A percentile compares a stretch with the other conserved stretches of the same genome.
Conservation (phyloP, 2,797 vertebrate genomes). For the Macrochelys suwanniensis region DNA sequence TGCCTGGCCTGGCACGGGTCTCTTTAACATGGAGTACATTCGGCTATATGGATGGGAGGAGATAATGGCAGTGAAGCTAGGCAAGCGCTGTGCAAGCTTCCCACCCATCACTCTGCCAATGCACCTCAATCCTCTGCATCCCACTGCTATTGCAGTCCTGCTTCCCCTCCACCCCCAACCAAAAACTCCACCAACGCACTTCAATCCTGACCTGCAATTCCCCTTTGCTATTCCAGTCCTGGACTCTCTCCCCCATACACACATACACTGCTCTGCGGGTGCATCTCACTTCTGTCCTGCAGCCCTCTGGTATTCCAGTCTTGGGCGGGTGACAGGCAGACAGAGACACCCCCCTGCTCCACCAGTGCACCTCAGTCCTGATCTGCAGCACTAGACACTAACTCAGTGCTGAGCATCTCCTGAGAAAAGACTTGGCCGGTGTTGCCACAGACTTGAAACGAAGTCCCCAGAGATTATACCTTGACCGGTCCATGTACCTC, state of each 20-base stretch:
- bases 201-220: neutral
- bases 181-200: neutral
- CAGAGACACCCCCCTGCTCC: fast-evolving
- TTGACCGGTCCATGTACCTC: neutral
- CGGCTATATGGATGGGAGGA: neutral
- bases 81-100: fast-evolving
- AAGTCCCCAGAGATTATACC: neutral
- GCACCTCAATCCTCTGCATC: neutral
- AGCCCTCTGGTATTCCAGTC: neutral
- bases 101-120: neutral
- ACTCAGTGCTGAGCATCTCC: neutral
- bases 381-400: fast-evolving
- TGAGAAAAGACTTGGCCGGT: neutral
- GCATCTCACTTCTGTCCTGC: neutral
- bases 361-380: fast-evolving
- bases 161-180: too few species aligned
- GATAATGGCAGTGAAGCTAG: fast-evolving
- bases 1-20: fast-evolving
- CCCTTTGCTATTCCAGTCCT: neutral
- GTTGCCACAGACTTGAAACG: neutral
- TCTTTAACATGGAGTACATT: neutral
- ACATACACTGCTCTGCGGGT: neutral
- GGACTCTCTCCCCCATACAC: neutral
- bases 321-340: neutral
- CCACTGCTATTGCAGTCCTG: neutral